Evolutionary conservation across 2,113 vertebrate species (phyloP).

Genomic region (Rousettus leschenaultii): DNA sequence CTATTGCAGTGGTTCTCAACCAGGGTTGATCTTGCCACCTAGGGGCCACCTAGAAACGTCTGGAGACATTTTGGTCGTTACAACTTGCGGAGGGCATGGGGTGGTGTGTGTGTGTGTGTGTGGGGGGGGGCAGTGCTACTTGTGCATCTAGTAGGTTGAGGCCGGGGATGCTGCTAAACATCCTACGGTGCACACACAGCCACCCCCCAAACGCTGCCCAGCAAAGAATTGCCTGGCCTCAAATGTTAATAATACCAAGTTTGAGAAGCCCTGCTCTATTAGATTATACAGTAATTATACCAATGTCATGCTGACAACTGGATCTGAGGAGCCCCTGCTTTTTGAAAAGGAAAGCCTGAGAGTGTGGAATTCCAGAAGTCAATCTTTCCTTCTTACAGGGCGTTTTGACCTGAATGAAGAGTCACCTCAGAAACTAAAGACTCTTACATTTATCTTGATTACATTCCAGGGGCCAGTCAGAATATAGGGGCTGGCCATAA

Average conservation of each 20-base stretch:
- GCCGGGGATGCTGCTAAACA: not conserved
- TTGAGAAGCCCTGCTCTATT: not conserved
- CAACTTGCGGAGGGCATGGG: too few species aligned
- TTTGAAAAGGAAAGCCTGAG: not conserved
- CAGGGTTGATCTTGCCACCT: not conserved
- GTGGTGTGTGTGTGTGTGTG: too few species aligned
- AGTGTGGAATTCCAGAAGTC: not conserved
- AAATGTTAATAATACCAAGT: not conserved
- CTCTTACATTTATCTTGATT: not conserved
- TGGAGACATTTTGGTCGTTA: not conserved
- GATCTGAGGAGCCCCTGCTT: not conserved
- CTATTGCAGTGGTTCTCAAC: not conserved
- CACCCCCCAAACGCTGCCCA: fast-evolving
- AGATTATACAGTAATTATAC: not conserved
- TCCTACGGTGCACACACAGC: not conserved
- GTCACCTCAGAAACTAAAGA: not conserved
- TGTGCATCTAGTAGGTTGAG: not conserved
- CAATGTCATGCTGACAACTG: not conserved
- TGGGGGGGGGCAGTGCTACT: too few species aligned
- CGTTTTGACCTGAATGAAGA: not conserved
- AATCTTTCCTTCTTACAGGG: not conserved
- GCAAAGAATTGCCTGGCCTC: not conserved
- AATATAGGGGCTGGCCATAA: not conserved
- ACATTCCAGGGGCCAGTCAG: not conserved
- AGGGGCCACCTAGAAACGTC: not conserved